Evolutionary conservation across 2,797 vertebrate genomes (phyloP).

Genomic region (Glossophaga mutica): DNA sequence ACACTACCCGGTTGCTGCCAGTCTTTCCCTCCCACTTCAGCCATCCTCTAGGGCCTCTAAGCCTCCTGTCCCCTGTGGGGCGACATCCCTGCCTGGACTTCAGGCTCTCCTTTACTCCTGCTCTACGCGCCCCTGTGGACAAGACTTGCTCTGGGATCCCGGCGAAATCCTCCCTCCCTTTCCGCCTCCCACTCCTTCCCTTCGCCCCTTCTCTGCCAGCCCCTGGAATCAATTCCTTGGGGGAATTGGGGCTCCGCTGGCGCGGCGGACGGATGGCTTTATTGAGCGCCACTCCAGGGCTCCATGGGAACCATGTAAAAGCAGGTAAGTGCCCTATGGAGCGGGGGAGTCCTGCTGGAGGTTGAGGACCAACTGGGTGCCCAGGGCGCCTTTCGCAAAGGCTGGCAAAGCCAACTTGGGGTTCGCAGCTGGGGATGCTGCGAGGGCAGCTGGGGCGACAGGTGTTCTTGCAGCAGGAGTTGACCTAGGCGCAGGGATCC

Average conservation of each 20-base stretch:
- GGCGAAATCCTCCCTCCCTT: too few species aligned
- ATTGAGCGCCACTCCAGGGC: not conserved
- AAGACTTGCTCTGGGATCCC: too few species aligned
- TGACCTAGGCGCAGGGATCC: not conserved
- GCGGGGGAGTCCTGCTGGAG: not conserved
- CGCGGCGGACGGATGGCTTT: not conserved
- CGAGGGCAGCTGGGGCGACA: not conserved
- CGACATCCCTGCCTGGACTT: too few species aligned
- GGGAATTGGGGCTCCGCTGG: constrained; percentile 1
- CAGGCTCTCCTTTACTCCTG: too few species aligned
- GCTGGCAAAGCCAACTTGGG: not conserved
- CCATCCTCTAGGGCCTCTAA: too few species aligned
- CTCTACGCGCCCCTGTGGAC: too few species aligned
- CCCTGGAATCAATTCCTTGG: constrained; percentile 35
- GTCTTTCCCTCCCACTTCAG: too few species aligned
- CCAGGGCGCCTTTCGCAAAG: not conserved
- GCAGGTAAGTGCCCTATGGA: constrained; percentile 54
- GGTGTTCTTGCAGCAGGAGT: not conserved
- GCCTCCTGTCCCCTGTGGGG: too few species aligned
- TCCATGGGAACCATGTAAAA: not conserved
- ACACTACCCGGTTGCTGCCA: too few species aligned
- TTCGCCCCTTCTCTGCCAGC: too few species aligned
- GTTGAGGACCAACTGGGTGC: not conserved
- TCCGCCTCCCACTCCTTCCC: too few species aligned
- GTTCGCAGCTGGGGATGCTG: too few species aligned